Evolutionary conservation across 2,113 vertebrate species (phyloP), one percentile per base, ranked within the genome.

Genomic region (Neodontobutis hainanensis): DNA sequence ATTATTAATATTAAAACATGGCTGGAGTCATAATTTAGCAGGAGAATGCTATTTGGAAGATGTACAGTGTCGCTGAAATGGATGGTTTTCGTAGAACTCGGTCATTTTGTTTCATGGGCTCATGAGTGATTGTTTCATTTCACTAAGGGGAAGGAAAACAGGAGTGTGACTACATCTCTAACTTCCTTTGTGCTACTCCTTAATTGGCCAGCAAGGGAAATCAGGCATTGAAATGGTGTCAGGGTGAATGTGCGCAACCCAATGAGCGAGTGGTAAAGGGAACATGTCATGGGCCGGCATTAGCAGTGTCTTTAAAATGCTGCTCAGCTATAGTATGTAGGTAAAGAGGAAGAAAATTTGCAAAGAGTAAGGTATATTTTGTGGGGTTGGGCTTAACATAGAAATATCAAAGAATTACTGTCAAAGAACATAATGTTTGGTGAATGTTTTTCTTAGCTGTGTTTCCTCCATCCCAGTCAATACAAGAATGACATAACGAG

Each of bases 191-290:
- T 83, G 77, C 80, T 75, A 64, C 75, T 90, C 93, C 93, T 85
- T 98, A 97, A 97, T 96, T 98, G 93, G 94, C 84, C 93, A 90
- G 77, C 94, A 65, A 93, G 94, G 94, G 95, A 96, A 95, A 96
- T 94, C 90, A 94, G 81, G 81, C 79, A 84, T 82, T 91, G 89
- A 90, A 94, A 93, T 91, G 88, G 93, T 92, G 90, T 91, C 87
- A 91, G 91, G 86, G 87, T 89, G 90, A 92, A 89, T 84, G 73
- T 87, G 83, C 90, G 92, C 85, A 79, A 85, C 80, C 81, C 88
- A 90, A 78, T 74, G 87, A 89, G 85, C 89, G 71, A 80, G 78
- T 85, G 92, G 94, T 92, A 87, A 86, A 87, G 77, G 86, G 68
- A 92, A 93, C 78, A 70, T 91, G 90, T 93, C 87, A 82, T 69